phyloP scores from a whole-genome alignment of 1,140 invertebrate genomes.

The Akabosia matsudoensis region DNA sequence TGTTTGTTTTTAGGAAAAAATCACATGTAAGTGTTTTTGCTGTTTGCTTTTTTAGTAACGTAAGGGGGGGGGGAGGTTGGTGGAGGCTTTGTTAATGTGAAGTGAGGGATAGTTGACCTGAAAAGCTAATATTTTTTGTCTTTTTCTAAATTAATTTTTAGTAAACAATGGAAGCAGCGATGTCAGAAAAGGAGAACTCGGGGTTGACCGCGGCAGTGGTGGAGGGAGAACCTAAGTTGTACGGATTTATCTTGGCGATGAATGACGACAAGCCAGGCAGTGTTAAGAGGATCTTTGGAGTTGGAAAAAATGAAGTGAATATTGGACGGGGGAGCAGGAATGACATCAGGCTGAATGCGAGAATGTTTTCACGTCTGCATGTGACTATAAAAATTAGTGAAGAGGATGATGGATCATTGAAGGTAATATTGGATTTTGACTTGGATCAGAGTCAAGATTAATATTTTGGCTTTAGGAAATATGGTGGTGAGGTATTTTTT shows the following conservation, averaged over 20 bases:
- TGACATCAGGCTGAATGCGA: background rate
- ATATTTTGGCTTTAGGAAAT: no score
- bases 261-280: background rate
- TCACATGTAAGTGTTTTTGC: no score
- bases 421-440: no score
- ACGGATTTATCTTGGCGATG: background rate
- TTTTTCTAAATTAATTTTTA: no score
- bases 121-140: no score
- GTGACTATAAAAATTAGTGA: background rate
- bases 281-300: background rate
- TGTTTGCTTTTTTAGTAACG: no score
- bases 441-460: no score
- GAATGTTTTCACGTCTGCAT: slow-evolving; percentile 7
- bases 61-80: no score
- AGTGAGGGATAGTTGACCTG: no score
- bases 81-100: no score
- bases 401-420: background rate
- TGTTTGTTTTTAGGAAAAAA: no score
- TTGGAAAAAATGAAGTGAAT: background rate
- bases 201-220: background rate
- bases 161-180: no score
- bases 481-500: background rate
- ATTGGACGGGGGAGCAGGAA: background rate
- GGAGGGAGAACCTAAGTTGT: background rate
- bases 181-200: background rate